A percentile compares a stretch with the other conserved stretches of the same genome.
Conservation (phyloP, 2,113 vertebrate genomes). For the Amazona vittata region DNA sequence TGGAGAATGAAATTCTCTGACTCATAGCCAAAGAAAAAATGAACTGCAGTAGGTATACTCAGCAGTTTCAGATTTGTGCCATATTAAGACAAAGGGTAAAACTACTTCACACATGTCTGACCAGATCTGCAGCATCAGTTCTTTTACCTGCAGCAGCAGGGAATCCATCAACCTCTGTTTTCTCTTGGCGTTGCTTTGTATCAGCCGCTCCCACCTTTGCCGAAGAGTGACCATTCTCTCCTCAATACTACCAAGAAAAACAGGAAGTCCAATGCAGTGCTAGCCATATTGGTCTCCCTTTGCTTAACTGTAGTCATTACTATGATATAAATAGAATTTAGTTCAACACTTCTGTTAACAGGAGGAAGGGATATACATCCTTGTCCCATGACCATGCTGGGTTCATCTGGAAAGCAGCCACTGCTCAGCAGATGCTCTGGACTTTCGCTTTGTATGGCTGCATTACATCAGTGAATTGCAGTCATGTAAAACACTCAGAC, state of each 20-base stretch:
- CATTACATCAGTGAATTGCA: neutral
- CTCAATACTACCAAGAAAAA: constrained; percentile 73
- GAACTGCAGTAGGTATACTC: neutral
- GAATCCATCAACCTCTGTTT: constrained; percentile 77
- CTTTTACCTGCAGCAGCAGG: constrained; percentile 82
- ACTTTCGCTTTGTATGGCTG: neutral
- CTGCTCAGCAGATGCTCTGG: neutral
- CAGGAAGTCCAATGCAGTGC: neutral
- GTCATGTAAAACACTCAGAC: neutral
- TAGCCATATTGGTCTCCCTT: neutral
- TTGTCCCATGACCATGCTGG: neutral
- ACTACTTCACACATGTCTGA: neutral
- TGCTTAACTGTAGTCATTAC: neutral
- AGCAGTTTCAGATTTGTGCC: neutral
- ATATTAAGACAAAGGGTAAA: neutral
- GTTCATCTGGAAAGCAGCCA: neutral
- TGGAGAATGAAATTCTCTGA: neutral
- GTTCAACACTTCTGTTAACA: neutral
- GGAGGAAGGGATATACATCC: neutral
- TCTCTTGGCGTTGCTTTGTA: constrained; percentile 74
- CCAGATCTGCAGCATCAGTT: neutral
- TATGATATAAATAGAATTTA: neutral
- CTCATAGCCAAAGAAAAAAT: neutral
- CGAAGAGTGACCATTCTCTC: constrained; percentile 70
- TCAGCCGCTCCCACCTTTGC: constrained; percentile 69